Evolutionary conservation across 2,113 vertebrate genomes (phyloP).

Genomic region (Montifringilla adamsi): DNA sequence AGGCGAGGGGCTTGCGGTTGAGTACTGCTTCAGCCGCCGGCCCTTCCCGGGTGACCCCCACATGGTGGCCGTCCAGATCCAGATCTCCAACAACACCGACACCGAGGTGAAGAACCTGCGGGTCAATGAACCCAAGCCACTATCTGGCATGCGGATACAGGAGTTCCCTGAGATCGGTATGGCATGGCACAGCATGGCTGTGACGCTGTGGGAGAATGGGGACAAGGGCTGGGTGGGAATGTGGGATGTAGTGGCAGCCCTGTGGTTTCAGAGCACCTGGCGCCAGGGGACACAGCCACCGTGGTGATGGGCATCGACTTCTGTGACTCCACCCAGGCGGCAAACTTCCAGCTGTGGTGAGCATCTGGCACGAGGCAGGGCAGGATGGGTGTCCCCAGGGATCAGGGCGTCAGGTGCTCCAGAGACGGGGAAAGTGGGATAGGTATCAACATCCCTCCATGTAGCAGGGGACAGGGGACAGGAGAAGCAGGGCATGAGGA

Average conservation of each 20-base stretch:
- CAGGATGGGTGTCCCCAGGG: background rate
- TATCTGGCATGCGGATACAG: constrained; percentile 89
- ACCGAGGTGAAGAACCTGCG: constrained; percentile 83
- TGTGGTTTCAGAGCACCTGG: constrained; percentile 79
- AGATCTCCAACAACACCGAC: constrained; percentile 90
- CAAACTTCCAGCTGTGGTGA: constrained; percentile 98
- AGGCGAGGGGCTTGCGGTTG: constrained; percentile 89
- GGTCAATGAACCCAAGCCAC: constrained; percentile 84
- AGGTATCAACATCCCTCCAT: background rate
- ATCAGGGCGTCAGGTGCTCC: background rate
- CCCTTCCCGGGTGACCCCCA: constrained; percentile 84
- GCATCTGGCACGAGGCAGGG: background rate
- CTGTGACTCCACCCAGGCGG: constrained; percentile 94
- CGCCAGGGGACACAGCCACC: constrained; percentile 78
- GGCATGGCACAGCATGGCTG: accelerated
- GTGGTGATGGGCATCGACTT: constrained; percentile 95
- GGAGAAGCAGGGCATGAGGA: background rate
- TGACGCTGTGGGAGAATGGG: accelerated
- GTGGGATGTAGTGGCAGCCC: background rate
- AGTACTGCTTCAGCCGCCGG: constrained; percentile 91
- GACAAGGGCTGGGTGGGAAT: background rate
- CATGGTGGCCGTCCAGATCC: constrained; percentile 94
- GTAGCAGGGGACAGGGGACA: background rate
- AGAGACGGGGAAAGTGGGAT: background rate
- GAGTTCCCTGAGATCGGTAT: constrained; percentile 92